Conservation (phyloP, 2,113 vertebrate genomes). For the Pipra filicauda region DNA sequence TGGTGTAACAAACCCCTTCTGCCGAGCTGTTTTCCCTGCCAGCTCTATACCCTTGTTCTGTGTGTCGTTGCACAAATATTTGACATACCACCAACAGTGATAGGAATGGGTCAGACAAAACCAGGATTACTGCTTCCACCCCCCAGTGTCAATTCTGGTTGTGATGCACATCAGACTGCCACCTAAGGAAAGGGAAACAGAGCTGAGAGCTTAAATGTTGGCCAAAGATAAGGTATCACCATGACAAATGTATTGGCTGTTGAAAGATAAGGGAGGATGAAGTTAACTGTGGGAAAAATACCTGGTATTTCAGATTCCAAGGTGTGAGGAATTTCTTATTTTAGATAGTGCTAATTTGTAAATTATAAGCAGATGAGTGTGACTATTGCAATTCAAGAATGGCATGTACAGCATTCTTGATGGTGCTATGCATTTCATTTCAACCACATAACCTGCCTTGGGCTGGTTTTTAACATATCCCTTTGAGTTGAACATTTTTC, state of each 20-base stretch:
- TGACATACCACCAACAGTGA: too few relatives aligned
- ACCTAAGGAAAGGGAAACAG: not conserved
- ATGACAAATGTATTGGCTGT: not conserved
- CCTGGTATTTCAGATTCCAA: not conserved
- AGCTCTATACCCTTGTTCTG: accelerated
- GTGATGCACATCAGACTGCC: not conserved
- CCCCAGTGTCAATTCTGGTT: not conserved
- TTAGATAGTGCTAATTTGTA: slow-evolving; percentile 33
- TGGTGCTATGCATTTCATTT: slow-evolving; percentile 19
- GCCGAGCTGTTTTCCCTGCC: not conserved
- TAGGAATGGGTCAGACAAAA: not conserved
- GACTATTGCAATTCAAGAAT: not conserved
- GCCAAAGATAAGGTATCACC: not conserved
- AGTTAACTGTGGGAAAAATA: not conserved
- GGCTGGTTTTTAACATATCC: slow-evolving; percentile 17
- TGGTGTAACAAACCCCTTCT: not conserved
- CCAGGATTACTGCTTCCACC: not conserved
- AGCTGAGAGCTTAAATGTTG: not conserved
- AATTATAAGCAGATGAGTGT: slow-evolving; percentile 34
- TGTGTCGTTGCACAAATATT: not conserved
- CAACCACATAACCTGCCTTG: slow-evolving; percentile 48
- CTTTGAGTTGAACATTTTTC: slow-evolving; percentile 8
- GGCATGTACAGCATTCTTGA: not conserved
- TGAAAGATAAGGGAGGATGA: not conserved
- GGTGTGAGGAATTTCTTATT: slow-evolving; percentile 18